Evolutionary conservation across 2,888 invertebrate species (phyloP).

Genomic region (Thelaira solivaga): DNA sequence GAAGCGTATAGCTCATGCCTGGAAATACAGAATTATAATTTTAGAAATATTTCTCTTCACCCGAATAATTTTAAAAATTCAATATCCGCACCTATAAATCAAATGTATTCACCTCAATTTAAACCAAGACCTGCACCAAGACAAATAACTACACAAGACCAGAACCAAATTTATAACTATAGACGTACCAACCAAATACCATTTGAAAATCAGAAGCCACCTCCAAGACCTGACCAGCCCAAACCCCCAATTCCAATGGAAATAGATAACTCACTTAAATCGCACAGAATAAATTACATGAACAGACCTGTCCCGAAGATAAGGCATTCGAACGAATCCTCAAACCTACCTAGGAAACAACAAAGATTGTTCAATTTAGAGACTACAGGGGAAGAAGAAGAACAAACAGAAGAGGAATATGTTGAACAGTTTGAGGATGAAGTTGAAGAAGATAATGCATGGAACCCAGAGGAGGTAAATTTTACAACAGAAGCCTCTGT

Average conservation of each 20-base stretch:
- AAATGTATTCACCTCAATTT: slow-evolving; percentile 6
- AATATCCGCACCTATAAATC: background rate
- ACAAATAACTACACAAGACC: background rate
- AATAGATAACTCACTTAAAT: background rate
- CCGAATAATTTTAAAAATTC: background rate
- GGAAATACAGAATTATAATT: slow-evolving; percentile 17
- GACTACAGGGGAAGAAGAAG: background rate
- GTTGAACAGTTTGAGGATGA: background rate
- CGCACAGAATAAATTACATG: background rate
- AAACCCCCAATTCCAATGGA: slow-evolving; percentile 7
- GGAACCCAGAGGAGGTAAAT: background rate
- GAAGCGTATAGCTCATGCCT: slow-evolving; percentile 34
- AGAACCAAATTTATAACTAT: slow-evolving; percentile 1
- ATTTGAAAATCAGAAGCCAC: background rate
- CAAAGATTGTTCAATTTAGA: slow-evolving; percentile 6
- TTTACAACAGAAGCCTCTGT: background rate
- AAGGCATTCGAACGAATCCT: background rate
- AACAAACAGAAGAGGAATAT: slow-evolving; percentile 1
- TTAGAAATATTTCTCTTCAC: background rate
- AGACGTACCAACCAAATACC: background rate
- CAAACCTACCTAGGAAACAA: slow-evolving; percentile 7
- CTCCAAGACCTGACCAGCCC: background rate
- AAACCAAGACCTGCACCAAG: background rate
- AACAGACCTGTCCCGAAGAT: background rate
- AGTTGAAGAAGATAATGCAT: background rate